Conservation (phyloP, 2,113 vertebrate species). For the Polyodon spathula region DNA sequence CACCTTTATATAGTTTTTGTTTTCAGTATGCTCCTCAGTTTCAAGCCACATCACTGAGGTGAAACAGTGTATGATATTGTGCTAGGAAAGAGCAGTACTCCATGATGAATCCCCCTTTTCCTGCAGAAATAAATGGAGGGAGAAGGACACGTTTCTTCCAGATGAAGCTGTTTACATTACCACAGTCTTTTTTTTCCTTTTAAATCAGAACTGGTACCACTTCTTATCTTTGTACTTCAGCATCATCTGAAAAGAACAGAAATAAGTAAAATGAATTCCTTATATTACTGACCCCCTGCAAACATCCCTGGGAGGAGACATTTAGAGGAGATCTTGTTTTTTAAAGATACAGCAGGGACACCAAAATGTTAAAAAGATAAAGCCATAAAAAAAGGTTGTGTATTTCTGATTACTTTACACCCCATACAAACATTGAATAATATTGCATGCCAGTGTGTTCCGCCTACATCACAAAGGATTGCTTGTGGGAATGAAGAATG, state of each 20-base stretch:
- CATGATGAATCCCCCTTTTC: conserved; percentile 54
- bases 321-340: no score
- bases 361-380: no score
- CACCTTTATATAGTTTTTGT: conserved; percentile 38
- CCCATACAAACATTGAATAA: no score
- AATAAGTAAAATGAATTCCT: conserved; percentile 9
- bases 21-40: conserved; percentile 60
- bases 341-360: no score
- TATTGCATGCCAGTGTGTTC: no score
- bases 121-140: conserved; percentile 56
- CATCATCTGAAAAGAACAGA: conserved; percentile 78
- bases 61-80: conserved; percentile 80
- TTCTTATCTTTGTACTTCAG: conserved; percentile 98
- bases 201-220: conserved; percentile 97
- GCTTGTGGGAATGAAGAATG: neutral
- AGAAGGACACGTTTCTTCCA: conserved; percentile 47
- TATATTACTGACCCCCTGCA: no score
- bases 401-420: no score
- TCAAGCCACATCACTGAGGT: conserved; percentile 69
- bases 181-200: conserved; percentile 26
- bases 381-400: no score
- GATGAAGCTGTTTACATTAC: conserved; percentile 48
- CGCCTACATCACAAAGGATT: no score
- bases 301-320: no score
- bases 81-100: conserved; percentile 71